phyloP scores from a whole-genome alignment of 2,113 vertebrate species.

The Electrona antarctica region DNA sequence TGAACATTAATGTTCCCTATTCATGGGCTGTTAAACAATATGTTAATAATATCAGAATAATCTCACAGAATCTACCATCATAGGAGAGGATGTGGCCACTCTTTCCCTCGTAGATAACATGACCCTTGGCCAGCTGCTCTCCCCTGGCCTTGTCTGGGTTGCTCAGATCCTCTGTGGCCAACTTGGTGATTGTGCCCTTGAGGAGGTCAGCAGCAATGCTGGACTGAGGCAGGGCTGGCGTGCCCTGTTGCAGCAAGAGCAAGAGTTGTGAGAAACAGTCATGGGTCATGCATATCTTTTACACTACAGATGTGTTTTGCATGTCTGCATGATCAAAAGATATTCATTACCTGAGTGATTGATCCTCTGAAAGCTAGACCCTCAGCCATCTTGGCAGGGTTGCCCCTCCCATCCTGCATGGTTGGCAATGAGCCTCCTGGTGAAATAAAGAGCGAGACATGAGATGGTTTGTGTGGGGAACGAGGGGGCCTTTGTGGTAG shows the following conservation, averaged over 20 bases:
- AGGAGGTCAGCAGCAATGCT: slow-evolving; percentile 89
- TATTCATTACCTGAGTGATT: slow-evolving; percentile 89
- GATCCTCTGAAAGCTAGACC: slow-evolving; percentile 86
- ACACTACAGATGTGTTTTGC: background rate
- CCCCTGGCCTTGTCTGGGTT: slow-evolving; percentile 89
- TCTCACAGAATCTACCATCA: slow-evolving; percentile 81
- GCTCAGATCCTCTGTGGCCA: slow-evolving; percentile 87
- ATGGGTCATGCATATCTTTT: background rate
- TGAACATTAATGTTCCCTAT: background rate
- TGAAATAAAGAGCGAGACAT: slow-evolving; percentile 11
- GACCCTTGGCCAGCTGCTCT: slow-evolving; percentile 89
- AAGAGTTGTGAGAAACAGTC: slow-evolving; percentile 9
- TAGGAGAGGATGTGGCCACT: slow-evolving; percentile 95
- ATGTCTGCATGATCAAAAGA: background rate
- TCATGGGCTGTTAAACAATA: background rate
- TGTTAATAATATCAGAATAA: background rate
- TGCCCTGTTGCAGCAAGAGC: slow-evolving; percentile 80
- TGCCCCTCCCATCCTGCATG: slow-evolving; percentile 90
- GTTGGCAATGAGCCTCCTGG: slow-evolving; percentile 79
- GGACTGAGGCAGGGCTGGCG: slow-evolving; percentile 88
- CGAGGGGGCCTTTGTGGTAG: background rate
- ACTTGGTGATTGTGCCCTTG: slow-evolving; percentile 90
- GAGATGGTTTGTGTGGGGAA: background rate
- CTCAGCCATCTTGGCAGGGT: slow-evolving; percentile 87
- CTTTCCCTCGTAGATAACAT: slow-evolving; percentile 97